phyloP scores from a whole-genome alignment of 92 coral and sea anemone genomes.

The Pocillopora grandis region DNA sequence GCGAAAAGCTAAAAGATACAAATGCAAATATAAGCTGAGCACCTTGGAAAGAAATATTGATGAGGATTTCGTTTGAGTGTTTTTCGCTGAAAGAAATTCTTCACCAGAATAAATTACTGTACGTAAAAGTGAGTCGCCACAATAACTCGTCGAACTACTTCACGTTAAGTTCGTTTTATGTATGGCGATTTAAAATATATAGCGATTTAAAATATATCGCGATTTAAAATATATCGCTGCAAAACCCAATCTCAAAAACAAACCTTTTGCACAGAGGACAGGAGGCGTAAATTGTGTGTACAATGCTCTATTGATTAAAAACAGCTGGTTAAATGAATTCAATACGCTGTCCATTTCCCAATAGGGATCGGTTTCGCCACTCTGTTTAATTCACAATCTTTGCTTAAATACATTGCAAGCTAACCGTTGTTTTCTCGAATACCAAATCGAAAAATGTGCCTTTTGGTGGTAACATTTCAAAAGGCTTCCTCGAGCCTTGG shows the following conservation, averaged over 20 bases:
- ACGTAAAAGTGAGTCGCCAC: background rate
- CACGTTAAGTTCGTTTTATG: background rate
- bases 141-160: background rate
- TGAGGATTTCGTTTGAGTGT: background rate
- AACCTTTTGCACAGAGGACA: background rate
- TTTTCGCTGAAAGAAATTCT: background rate
- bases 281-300: slow-evolving; percentile 4
- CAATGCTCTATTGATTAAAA: background rate
- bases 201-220: no score
- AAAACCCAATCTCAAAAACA: background rate
- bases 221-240: background rate
- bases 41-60: background rate
- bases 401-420: background rate
- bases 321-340: slow-evolving; percentile 22
- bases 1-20: no score
- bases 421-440: background rate
- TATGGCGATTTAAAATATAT: background rate
- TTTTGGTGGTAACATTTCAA: background rate
- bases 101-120: background rate
- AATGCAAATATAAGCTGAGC: no score
- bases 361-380: slow-evolving; percentile 15
- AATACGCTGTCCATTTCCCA: slow-evolving; percentile 24
- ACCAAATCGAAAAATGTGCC: background rate
- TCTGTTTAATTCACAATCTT: slow-evolving; percentile 8
- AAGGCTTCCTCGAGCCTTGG: background rate